Base-by-base conservation (phyloP, 2,797 vertebrate species). In the Smutsia gigantea region DNA sequence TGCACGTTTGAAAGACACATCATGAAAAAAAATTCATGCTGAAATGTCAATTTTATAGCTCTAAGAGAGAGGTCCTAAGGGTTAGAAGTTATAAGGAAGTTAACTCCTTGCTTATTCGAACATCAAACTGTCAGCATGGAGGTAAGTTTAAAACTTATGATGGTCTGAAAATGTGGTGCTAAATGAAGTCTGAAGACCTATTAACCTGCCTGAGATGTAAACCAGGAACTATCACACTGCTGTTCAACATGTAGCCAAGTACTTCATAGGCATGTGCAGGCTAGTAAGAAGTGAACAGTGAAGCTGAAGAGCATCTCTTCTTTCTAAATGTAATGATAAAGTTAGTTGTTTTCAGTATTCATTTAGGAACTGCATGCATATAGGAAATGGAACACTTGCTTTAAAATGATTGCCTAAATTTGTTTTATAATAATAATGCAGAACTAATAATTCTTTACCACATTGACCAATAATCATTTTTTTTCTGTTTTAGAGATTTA, bases 81-180 rank as follows among this genome's bases (percentile, higher is more conserved):
- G 98, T 98, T 98, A 97, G 92, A 98, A 94, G 95, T 98, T 98
- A 97, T 97, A 98, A 98, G 97, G 97, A 96, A 98, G 94, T 98
- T 98, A 98, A 97, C 92, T 98, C 96, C 95, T 98, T 98, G 92
- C 90, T 97, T 98, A 96, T 98, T 98, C 85, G 89, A 98, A 96
- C 96, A 98, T 98, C 98, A 98, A 98, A 89, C 97, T 98, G 98
- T 98, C 98, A 98, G 27, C 95, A 95, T 93, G 88, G 95, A 97
- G 93, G 55, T 90, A 87, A 89, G 64, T 95, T 97, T 98, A 96
- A 98, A 98, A 97, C 85, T 96, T 97, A 98, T 1, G 13, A 97
- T 69, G 27, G 78, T 92, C 96, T 95, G 93, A 98, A 98, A 98
- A 98, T 90, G 88, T 93, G 95, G 91, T 78, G 77, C 88, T 97